Conservation (phyloP, 2,888 invertebrate species). For the Cosmopolites sordidus region DNA sequence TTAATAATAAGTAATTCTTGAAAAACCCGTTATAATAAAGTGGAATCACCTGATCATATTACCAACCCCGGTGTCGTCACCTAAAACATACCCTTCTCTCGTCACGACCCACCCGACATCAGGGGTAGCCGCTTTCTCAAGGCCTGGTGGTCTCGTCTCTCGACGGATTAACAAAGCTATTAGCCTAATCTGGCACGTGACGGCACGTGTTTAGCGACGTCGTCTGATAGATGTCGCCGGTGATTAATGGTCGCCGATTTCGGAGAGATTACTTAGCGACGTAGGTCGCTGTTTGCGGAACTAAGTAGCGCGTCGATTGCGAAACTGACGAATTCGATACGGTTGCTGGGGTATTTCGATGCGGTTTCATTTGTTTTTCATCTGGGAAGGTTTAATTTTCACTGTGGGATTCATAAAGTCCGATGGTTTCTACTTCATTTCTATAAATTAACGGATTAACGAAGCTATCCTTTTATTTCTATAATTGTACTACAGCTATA, state of each 20-base stretch:
- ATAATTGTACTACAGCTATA: no score
- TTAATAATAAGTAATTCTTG: no score
- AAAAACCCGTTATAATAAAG: conserved; percentile 1
- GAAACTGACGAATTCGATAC: conserved; percentile 9
- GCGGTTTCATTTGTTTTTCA: no score
- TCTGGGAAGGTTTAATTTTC: no score
- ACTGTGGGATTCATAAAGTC: no score
- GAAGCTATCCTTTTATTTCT: no score
- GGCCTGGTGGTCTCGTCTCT: conserved; percentile 27
- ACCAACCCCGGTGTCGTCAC: not conserved
- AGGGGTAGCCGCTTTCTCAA: conserved; percentile 17
- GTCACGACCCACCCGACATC: no score
- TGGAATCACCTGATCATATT: not conserved
- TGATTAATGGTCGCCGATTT: conserved; percentile 26
- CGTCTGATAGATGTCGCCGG: conserved; percentile 25
- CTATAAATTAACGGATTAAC: no score
- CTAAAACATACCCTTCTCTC: no score
- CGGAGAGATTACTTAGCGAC: conserved; percentile 11
- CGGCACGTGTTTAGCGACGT: conserved; percentile 22
- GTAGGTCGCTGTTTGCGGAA: conserved; percentile 24
- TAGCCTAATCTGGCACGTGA: conserved; percentile 43
- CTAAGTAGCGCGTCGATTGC: conserved; percentile 22
- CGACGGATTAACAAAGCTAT: conserved; percentile 48
- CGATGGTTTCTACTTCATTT: no score
- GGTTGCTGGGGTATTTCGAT: conserved; percentile 3